phyloP scores from a whole-genome alignment of 2,888 invertebrate species.

The Lomographa bimaculata region DNA sequence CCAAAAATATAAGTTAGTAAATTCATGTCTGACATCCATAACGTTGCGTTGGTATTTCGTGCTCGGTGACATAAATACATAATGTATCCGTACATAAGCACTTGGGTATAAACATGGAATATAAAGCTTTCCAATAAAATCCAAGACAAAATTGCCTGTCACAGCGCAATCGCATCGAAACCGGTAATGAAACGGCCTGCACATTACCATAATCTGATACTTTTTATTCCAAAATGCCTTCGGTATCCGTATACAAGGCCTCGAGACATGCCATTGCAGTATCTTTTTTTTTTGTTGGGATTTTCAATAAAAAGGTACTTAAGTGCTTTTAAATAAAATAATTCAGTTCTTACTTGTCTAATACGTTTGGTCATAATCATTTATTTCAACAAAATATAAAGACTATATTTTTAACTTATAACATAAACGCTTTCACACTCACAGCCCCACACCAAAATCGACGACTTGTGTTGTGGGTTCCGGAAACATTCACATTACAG shows the following conservation, averaged over 20 bases:
- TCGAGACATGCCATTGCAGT: slow-evolving; percentile 24
- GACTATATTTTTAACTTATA: too few species aligned
- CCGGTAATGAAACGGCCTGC: slow-evolving; percentile 53
- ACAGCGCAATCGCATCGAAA: slow-evolving; percentile 40
- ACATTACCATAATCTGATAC: slow-evolving; percentile 37
- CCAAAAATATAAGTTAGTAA: slow-evolving; percentile 25
- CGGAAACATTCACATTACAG: too few species aligned
- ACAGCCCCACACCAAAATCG: too few species aligned
- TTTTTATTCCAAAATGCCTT: slow-evolving; percentile 32
- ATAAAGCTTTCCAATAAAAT: slow-evolving; percentile 59
- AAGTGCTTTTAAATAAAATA: too few species aligned
- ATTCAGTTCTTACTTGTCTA: too few species aligned
- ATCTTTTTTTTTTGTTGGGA: slow-evolving; percentile 9
- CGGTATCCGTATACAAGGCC: slow-evolving; percentile 24
- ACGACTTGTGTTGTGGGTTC: too few species aligned
- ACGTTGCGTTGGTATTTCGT: slow-evolving; percentile 25
- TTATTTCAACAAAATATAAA: too few species aligned
- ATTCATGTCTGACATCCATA: slow-evolving; percentile 25
- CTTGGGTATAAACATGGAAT: slow-evolving; percentile 42
- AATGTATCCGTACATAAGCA: slow-evolving; percentile 32
- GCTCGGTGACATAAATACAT: slow-evolving; percentile 28
- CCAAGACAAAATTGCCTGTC: slow-evolving; percentile 50
- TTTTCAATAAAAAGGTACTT: too few species aligned
- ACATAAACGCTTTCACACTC: too few species aligned
- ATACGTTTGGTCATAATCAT: too few species aligned